Base-by-base conservation (phyloP, 35 echinoderm and acorn worm genomes). In the Heliocidaris erythrogramma region DNA sequence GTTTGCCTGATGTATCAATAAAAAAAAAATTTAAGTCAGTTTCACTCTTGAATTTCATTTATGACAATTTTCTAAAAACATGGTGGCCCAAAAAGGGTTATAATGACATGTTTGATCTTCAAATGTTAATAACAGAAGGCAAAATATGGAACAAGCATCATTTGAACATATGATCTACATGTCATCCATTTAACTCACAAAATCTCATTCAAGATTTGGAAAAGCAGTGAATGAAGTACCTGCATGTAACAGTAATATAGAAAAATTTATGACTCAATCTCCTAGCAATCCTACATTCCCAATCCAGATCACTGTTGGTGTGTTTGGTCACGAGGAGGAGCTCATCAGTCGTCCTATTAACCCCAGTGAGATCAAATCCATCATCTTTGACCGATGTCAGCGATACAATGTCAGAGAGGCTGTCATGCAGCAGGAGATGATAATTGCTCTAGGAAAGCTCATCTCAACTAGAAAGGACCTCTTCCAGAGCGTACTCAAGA, bases 261-360 rank as follows among this genome's bases (percentile, higher is more conserved):
- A 2, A 24, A 53, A 78, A 78, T 78, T 6, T 7, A 21, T 78
- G 27, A 78, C n/a, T 78, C n/a, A 5, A 5, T 78, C 0, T 1
- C 35, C 0, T 42, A 42, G 35, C 35, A 42, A 42, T 16, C 65
- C 0, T 78, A 4, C 65, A 78, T 27, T n/a, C 3, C 21, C 21
- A 78, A 18, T 21, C 27, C 10, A 99, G 98, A 90, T 99, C 30
- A 97, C 98, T 0, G 94, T 99, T 27, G 98, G 98, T 48, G 96
- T 97, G 61, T 99, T 99, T 94, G 96, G 98, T 24, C 98, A 99
- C 49, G 98, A 99, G 48, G 98, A 99, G 71, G 94, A 95, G 71
- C 35, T 99, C 2, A 94, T 99, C 31, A 94, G 94, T 31, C 95
- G 95, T 85, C 98, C 98, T 5, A 32, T 95, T 29, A 95, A 85